Evolutionary conservation across 2,797 vertebrate species (phyloP).

Genomic region (Lacerta agilis): DNA sequence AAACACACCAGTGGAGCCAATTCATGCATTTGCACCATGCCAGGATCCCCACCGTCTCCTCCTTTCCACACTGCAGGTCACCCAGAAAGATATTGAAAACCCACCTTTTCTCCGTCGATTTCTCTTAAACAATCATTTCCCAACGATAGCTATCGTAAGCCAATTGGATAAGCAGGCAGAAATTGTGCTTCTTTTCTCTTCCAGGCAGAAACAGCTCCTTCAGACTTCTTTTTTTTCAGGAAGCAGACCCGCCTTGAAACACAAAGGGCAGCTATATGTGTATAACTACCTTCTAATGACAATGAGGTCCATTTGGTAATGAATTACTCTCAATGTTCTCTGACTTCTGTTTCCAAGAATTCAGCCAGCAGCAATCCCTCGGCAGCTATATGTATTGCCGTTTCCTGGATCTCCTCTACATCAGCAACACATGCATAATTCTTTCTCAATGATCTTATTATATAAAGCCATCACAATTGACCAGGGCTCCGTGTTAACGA

Average conservation of each 20-base stretch:
- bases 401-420: constrained; percentile 50
- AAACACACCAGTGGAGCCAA: too few relatives aligned
- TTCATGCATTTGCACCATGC: too few relatives aligned
- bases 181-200: not conserved
- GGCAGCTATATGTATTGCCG: not conserved
- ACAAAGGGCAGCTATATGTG: constrained; percentile 24
- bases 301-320: constrained; percentile 35
- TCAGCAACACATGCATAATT: constrained; percentile 59
- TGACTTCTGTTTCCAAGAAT: constrained; percentile 48
- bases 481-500: constrained; percentile 49
- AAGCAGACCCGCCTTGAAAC: constrained; percentile 17
- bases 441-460: constrained; percentile 55
- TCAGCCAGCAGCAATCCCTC: constrained; percentile 36
- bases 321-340: constrained; percentile 42
- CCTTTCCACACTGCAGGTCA: too few relatives aligned
- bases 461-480: constrained; percentile 45
- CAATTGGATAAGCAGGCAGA: not conserved
- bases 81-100: too few relatives aligned
- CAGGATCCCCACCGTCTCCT: too few relatives aligned
- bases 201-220: constrained; percentile 19
- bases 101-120: too few relatives aligned
- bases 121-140: not conserved
- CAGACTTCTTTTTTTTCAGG: constrained; percentile 39
- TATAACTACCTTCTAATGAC: constrained; percentile 32
- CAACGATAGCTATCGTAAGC: not conserved